Base-by-base conservation (phyloP, 23 tunicate species). In the Phallusia fumigata region DNA sequence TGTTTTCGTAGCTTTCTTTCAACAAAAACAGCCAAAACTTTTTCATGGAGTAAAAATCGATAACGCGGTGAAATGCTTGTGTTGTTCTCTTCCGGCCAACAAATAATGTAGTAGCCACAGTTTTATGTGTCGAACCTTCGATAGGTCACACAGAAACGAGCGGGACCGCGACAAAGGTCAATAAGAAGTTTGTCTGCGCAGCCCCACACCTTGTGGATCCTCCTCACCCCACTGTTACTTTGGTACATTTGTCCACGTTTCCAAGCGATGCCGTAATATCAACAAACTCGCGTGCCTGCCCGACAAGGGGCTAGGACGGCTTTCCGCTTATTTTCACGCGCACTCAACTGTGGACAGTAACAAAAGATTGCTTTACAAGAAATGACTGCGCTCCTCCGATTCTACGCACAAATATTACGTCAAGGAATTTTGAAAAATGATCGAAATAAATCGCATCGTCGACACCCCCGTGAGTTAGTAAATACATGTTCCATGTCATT, bases 271-370 rank as follows among this genome's bases (percentile, higher is more conserved):
- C 69, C 28, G 16, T 58, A 58, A 58, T 58, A 58, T 58, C 69
- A 58, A 58, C 69, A 58, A 58, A 58, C 69, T 58, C 69, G 69
- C 69, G 69, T 58, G 69, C 69, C 69, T 58, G 15, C 13, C 77
- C 31, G 31, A 35, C 77, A 35, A 74, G 77, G 33, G 50, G 80
- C 80, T 36, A 40, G 33, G 53, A 26, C 80, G 16, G 26, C 53
- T 77, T 77, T 77, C 80, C 80, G 80, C 80, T 77, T 77, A 77
- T 77, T 77, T 77, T 58, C 69, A 58, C 16, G 69, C 13, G 69
- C 69, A 58, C 69, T 58, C 28, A 58, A 58, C 69, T 58, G 69
- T 58, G 69, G 69, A 58, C 26, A 58, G 69, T 16, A 16, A 58
- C 69, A 58, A 58, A 58, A 58, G 69, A 58, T 58, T 58, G 69